phyloP scores from a whole-genome alignment of 2,113 vertebrate species.

The Nibea albiflora region DNA sequence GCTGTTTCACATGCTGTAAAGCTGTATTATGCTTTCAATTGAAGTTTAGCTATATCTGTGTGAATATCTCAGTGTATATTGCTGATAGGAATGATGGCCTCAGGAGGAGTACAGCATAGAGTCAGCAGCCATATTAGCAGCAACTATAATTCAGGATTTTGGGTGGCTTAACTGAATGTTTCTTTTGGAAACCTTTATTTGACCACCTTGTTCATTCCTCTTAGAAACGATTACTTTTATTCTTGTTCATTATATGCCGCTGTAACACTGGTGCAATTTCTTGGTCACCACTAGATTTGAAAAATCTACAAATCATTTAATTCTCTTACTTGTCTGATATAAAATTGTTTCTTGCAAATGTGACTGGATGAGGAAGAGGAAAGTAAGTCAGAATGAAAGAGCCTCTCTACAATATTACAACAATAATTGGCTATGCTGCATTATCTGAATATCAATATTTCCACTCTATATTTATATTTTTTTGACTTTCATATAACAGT shows the following conservation, averaged over 20 bases:
- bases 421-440: conserved; percentile 10
- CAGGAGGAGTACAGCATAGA: neutral
- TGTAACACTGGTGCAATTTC: neutral
- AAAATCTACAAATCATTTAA: conserved; percentile 5
- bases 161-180: neutral
- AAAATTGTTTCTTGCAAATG: neutral
- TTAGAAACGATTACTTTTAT: neutral
- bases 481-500: conserved; percentile 42
- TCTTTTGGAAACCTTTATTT: neutral
- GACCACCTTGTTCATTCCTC: neutral
- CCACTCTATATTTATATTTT: conserved; percentile 47
- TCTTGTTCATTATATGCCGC: neutral
- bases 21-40: too few relatives aligned
- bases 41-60: too few relatives aligned
- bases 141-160: neutral
- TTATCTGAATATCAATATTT: conserved; percentile 40
- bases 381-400: conserved; percentile 3
- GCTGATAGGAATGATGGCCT: neutral
- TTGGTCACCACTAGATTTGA: neutral
- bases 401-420: conserved; percentile 14
- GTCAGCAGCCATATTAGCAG: neutral
- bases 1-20: too few relatives aligned
- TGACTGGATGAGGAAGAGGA: neutral
- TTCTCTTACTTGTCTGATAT: conserved; percentile 6
- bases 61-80: neutral